Conservation (phyloP, 2,888 invertebrate genomes). For the Uloborus plumipes region DNA sequence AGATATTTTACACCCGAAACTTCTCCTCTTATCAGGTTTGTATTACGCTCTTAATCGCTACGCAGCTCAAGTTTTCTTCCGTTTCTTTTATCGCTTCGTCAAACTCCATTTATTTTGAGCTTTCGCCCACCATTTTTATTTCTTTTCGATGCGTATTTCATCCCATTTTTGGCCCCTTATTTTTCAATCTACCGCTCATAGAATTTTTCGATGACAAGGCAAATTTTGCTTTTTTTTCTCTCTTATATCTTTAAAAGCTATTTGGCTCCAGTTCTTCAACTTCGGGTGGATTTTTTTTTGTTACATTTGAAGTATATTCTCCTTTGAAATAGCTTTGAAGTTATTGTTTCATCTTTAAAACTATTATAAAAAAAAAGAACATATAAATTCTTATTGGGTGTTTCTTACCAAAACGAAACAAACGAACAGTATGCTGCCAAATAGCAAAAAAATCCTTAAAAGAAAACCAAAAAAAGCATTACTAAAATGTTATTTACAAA, state of each 20-base stretch:
- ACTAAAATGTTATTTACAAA: too few species aligned
- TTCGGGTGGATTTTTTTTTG: not conserved
- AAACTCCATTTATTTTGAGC: conserved; percentile 51
- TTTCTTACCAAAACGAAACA: too few species aligned
- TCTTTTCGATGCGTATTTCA: conserved; percentile 45
- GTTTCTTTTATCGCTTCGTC: conserved; percentile 47
- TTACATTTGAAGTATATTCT: not conserved
- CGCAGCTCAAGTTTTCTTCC: conserved; percentile 49
- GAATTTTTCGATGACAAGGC: conserved; percentile 54
- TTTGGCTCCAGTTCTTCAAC: too few species aligned
- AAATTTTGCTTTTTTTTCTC: conserved; percentile 13
- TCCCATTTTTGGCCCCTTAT: conserved; percentile 21
- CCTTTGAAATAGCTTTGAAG: too few species aligned
- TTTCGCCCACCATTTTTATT: conserved; percentile 50
- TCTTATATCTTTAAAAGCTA: conserved; percentile 9
- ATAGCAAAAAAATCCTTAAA: too few species aligned
- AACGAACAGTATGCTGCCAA: too few species aligned
- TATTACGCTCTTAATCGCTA: conserved; percentile 54
- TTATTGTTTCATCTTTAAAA: too few species aligned
- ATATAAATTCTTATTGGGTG: too few species aligned
- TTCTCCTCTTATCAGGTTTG: conserved; percentile 47
- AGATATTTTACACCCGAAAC: conserved; percentile 49
- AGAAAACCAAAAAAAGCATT: too few species aligned
- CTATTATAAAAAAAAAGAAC: too few species aligned
- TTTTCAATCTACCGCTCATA: conserved; percentile 56